Percentiles rank a stretch among this genome's conserved stretches.
phyloP scores from a whole-genome alignment of 2,797 vertebrate genomes.

The Huso huso region DNA sequence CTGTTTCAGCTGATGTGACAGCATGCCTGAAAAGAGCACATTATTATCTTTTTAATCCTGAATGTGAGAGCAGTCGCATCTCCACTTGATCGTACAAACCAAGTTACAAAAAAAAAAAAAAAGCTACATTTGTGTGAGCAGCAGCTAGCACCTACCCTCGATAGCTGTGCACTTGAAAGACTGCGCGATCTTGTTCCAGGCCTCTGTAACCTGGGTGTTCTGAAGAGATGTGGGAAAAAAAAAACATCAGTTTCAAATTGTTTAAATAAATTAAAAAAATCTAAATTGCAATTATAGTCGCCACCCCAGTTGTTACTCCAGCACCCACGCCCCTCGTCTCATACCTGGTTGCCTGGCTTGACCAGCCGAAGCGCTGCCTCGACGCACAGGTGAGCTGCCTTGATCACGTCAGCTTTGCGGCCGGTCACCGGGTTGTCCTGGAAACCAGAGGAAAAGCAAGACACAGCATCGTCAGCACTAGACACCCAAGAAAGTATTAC shows the following conservation, averaged over 20 bases:
- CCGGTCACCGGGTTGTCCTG: slow-evolving; percentile 82
- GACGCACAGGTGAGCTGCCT: slow-evolving; percentile 86
- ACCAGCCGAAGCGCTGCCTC: slow-evolving; percentile 92
- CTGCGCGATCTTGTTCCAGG: slow-evolving; percentile 96
- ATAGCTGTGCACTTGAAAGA: slow-evolving; percentile 93
- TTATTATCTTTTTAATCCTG: not conserved
- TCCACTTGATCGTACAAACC: not conserved
- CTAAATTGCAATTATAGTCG: not conserved
- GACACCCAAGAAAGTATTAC: too few relatives aligned
- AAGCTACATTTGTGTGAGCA: not conserved
- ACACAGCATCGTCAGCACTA: too few relatives aligned
- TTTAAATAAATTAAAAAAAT: slow-evolving; percentile 2
- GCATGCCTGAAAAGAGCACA: slow-evolving; percentile 66
- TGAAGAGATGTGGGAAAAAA: slow-evolving; percentile 31
- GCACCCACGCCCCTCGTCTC: not conserved
- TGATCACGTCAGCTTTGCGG: slow-evolving; percentile 87
- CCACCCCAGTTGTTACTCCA: not conserved
- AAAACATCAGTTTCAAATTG: not conserved
- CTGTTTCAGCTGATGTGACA: slow-evolving; percentile 95
- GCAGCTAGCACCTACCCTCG: slow-evolving; percentile 66
- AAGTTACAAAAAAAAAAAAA: not conserved
- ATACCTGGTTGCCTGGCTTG: slow-evolving; percentile 92
- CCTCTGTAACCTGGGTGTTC: slow-evolving; percentile 95
- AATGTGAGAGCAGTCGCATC: not conserved
- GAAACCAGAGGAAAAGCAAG: not conserved